Evolutionary conservation across 2,888 invertebrate species (phyloP).

Genomic region (Cephus runcator): DNA sequence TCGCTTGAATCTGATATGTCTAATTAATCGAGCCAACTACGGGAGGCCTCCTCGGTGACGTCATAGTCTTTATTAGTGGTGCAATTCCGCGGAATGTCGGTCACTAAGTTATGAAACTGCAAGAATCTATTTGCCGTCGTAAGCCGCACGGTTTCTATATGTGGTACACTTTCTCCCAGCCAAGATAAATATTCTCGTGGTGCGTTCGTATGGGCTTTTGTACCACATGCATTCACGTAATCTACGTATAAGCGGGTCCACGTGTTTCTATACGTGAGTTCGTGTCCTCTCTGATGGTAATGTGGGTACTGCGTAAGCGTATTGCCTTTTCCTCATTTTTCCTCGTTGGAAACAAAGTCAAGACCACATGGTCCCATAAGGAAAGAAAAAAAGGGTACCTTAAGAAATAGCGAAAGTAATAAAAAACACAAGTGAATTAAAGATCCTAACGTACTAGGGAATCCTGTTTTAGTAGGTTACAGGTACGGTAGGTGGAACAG

Average conservation of each 20-base stretch:
- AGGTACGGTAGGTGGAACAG: neutral
- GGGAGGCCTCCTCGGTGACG: slow-evolving; percentile 40
- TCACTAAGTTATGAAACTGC: slow-evolving; percentile 61
- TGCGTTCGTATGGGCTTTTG: neutral
- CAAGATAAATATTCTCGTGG: slow-evolving; percentile 45
- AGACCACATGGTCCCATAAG: neutral
- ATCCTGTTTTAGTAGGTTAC: neutral
- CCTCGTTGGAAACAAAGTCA: neutral
- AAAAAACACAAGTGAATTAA: neutral
- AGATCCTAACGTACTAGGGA: neutral
- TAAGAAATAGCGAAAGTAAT: neutral
- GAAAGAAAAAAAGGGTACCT: neutral
- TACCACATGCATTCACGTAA: neutral
- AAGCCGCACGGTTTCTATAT: slow-evolving; percentile 23
- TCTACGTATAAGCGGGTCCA: neutral
- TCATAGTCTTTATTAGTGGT: slow-evolving; percentile 55
- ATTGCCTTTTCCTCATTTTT: neutral
- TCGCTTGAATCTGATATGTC: neutral
- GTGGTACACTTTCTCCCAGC: slow-evolving; percentile 55
- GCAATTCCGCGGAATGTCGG: slow-evolving; percentile 60
- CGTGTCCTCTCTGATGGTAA: neutral
- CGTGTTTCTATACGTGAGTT: neutral
- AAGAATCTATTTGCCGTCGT: slow-evolving; percentile 52
- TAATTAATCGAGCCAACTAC: slow-evolving; percentile 34
- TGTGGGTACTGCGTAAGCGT: neutral